Base-by-base conservation (phyloP, 2,113 vertebrate species). In the Greenwoodochromis staneri region DNA sequence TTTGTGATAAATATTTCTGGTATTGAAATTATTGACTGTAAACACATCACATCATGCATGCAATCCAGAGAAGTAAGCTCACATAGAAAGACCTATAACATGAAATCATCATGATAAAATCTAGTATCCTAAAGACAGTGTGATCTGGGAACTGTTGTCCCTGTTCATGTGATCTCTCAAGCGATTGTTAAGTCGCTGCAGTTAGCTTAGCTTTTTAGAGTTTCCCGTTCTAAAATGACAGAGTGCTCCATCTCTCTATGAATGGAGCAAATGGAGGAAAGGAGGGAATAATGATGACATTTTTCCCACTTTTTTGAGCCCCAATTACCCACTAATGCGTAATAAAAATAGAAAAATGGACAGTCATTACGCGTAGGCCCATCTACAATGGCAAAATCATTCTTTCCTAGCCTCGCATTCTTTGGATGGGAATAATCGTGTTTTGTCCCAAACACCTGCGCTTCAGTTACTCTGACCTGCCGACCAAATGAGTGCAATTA, bases 401-500 rank as follows among this genome's bases (percentile, higher is more conserved):
- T 96, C 94, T 96, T 96, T 93, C 92, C 92, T 91, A 63, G 80
- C 81, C 63, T 82, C 61, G 55, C 81, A 78, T 87, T 95, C 91
- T 94, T 92, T 92, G 91, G 93, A 93, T 88, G 91, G 91, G 90
- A 94, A 96, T 97, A 96, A 97, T 96, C 95, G 92, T 90, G 91
- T 94, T 95, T 95, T 92, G 93, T 96, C 95, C 96, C 95, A 95
- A 97, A 97, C 97, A 97, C 96, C 97, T 97, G 97, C 95, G 96
- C 95, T 96, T 95, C 96, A 91, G 93, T 96, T 92, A 95, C 95
- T 95, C 95, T 93, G 96, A 96, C 96, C 96, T 93, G 95, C 91
- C 51, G 80, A 93, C 91, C 92, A 96, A 97, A 97, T 96, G 97
- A 97, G 96, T 89, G 95, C 96, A 97, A 97, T 97, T 97, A 97